These are phyloP conservation scores for Ennomos quercinarius DNA, from an alignment of 2,888 invertebrate genomes.

Conservation along the genomic window DNA sequence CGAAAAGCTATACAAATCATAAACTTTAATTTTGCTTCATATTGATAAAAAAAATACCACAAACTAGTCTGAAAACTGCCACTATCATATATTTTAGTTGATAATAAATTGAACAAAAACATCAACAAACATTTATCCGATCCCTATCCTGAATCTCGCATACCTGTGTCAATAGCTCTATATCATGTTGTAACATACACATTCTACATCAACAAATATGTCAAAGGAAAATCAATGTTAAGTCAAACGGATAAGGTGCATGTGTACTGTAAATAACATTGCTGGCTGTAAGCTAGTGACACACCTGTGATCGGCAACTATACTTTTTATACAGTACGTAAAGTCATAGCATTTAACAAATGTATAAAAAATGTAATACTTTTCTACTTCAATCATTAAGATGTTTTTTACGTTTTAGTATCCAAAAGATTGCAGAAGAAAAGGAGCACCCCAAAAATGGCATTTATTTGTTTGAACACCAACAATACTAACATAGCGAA, in stretches of 20 bases:
- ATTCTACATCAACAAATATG: not conserved
- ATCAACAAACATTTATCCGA: slow-evolving; percentile 37
- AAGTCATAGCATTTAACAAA: not conserved
- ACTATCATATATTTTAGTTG: slow-evolving; percentile 12
- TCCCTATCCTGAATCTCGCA: slow-evolving; percentile 37
- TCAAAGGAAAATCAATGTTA: slow-evolving; percentile 35
- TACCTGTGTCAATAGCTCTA: slow-evolving; percentile 62
- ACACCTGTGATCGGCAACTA: slow-evolving; percentile 55
- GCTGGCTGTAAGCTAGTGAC: slow-evolving; percentile 40
- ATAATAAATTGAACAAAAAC: slow-evolving; percentile 38
- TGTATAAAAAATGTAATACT: too few relatives aligned
- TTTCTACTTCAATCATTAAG: too few relatives aligned
- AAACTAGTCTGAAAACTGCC: not conserved
- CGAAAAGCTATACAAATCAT: too few relatives aligned
- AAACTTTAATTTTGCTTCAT: too few relatives aligned
- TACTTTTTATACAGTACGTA: slow-evolving; percentile 7
- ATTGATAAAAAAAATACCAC: not conserved
- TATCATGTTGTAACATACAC: slow-evolving; percentile 48
- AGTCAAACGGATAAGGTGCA: slow-evolving; percentile 22
- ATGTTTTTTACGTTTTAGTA: too few relatives aligned
- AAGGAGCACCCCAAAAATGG: too few relatives aligned
- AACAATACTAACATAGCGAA: too few relatives aligned
- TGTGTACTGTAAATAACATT: slow-evolving; percentile 8
- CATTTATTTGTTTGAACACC: too few relatives aligned
- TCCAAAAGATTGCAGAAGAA: too few relatives aligned